Evolutionary conservation across 1,140 invertebrate species (phyloP).

Genomic region (Plutomurus gul): DNA sequence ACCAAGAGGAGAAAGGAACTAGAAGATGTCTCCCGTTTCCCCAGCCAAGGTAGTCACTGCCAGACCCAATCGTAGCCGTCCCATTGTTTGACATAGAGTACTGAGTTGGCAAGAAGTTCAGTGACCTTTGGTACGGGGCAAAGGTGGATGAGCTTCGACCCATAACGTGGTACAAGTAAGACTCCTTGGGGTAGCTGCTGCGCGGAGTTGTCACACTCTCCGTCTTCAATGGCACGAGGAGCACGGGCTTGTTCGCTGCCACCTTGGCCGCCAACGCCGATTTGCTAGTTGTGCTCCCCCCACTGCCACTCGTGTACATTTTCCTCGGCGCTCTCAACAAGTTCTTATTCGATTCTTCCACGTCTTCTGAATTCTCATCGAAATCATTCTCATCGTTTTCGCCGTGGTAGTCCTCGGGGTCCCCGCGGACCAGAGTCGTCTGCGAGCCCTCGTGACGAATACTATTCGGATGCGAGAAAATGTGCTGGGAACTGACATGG

Average conservation of each 20-base stretch:
- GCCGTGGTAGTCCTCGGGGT: background rate
- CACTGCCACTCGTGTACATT: background rate
- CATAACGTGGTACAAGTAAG: constrained; percentile 53
- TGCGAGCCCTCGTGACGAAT: background rate
- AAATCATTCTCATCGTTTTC: constrained; percentile 12
- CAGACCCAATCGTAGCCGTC: background rate
- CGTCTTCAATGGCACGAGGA: constrained; percentile 50
- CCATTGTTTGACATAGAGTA: background rate
- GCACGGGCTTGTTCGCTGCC: constrained; percentile 35
- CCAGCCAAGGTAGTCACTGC: constrained; percentile 33
- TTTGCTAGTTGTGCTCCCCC: constrained; percentile 1
- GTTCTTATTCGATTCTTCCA: background rate
- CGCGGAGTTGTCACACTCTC: constrained; percentile 45
- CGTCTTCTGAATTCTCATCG: constrained; percentile 1
- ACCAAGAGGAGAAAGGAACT: constrained; percentile 53
- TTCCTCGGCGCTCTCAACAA: background rate
- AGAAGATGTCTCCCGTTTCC: constrained; percentile 44
- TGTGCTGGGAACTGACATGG: background rate
- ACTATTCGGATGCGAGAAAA: background rate
- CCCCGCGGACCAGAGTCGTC: background rate
- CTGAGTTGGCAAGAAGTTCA: constrained; percentile 47
- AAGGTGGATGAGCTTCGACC: constrained; percentile 52
- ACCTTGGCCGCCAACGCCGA: background rate
- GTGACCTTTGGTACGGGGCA: constrained; percentile 53
- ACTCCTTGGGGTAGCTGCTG: constrained; percentile 52